Percentiles rank a stretch among this genome's conserved stretches.
phyloP scores from a whole-genome alignment of 2,797 vertebrate species.

The Champsocephalus esox region DNA sequence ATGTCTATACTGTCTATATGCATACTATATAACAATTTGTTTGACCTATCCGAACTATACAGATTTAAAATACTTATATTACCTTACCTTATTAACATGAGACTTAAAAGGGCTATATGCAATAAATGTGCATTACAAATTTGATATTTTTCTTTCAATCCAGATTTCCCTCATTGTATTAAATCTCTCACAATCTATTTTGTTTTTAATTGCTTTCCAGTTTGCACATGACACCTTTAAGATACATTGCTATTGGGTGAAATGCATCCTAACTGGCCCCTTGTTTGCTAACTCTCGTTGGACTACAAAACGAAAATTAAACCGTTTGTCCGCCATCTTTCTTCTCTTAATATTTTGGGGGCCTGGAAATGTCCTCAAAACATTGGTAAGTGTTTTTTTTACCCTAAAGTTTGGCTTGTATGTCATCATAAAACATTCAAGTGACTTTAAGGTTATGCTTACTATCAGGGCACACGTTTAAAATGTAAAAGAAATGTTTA shows the following conservation, averaged over 20 bases:
- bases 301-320: background rate
- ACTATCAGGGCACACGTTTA: background rate
- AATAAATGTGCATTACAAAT: no score
- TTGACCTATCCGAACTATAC: slow-evolving; percentile 61
- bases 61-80: slow-evolving; percentile 64
- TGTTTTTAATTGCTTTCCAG: no score
- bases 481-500: background rate
- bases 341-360: background rate
- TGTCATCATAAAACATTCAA: background rate
- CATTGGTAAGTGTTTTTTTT: background rate
- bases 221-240: no score
- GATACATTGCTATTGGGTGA: no score
- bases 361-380: background rate
- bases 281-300: background rate
- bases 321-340: slow-evolving; percentile 22
- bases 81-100: slow-evolving; percentile 40
- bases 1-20: slow-evolving; percentile 15
- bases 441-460: background rate
- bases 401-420: background rate
- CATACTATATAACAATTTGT: slow-evolving; percentile 47
- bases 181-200: no score
- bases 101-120: background rate
- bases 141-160: no score
- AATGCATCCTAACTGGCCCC: no score
- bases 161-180: no score